phyloP scores from a whole-genome alignment of 2,797 vertebrate genomes.

The Paratrypauchen microcephalus region DNA sequence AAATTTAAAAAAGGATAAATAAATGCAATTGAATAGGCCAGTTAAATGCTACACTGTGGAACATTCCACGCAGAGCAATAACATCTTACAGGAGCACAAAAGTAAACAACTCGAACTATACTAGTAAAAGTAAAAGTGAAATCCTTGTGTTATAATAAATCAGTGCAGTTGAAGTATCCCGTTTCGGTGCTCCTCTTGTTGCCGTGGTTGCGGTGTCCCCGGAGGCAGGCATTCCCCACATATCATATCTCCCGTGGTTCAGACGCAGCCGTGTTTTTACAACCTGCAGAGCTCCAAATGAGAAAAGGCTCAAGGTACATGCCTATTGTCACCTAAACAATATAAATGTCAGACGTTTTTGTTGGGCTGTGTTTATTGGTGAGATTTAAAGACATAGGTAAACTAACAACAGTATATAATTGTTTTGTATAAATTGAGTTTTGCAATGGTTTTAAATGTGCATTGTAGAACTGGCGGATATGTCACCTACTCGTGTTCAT shows the following conservation, averaged over 20 bases:
- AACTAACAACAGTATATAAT: background rate
- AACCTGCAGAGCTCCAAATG: constrained; percentile 9
- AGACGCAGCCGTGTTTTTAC: constrained; percentile 31
- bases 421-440: too few species aligned
- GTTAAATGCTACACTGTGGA: background rate
- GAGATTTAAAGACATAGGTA: background rate
- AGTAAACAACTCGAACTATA: too few species aligned
- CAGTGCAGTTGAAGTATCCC: background rate
- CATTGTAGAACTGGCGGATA: too few species aligned
- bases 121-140: background rate
- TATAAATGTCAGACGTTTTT: background rate
- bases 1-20: too few species aligned
- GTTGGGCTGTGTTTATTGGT: background rate
- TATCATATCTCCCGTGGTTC: constrained; percentile 46
- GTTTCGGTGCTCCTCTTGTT: constrained; percentile 32
- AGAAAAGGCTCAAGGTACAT: background rate
- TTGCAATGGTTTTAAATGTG: too few species aligned
- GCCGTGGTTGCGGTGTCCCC: constrained; percentile 44
- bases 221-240: constrained; percentile 15
- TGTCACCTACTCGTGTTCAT: too few species aligned
- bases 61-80: background rate
- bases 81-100: background rate
- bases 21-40: background rate
- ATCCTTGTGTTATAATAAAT: background rate
- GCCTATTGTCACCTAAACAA: background rate